Evolutionary conservation across 2,113 vertebrate species (phyloP), one percentile per base, ranked within the genome.

Genomic region (Xiphorhynchus elegans): DNA sequence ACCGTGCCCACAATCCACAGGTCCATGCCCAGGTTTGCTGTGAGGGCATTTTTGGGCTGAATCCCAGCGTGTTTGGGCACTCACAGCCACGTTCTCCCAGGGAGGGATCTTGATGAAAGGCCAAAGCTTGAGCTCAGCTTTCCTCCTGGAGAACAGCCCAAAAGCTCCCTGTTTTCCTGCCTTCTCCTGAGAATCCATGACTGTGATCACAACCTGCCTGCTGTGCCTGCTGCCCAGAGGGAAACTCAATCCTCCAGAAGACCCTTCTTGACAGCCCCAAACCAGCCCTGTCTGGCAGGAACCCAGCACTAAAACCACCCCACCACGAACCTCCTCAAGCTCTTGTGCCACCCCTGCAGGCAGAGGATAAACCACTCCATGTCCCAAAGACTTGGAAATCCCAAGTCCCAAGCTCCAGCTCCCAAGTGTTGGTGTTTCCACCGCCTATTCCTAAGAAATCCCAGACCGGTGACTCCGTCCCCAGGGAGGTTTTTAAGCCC

Each of bases 401-500:
- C 56, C 62, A 29, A 20, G 53, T 37, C 37, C 37, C 37, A 37
- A 37, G 37, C 52, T 56, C 31, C 37, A 39, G 19, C 23, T 37
- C 70, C 68, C 9, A 0, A 24, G 17, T 7, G 33, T 13, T 2
- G 17, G 13, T 3, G 10, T 84, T 89, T 39, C 90, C 17, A 8
- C 13, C 24, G 60, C 35, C 56, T 87, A 63, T 89, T 59, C 33
- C 66, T 24, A 62, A 55, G 25, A 15, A 84, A 49, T 4, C 37
- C 5, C 39, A 72, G 13, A 2, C 25, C 52, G 21, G 31, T 5
- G 0, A 1, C 8, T 60, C 39, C 66, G 4, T 28, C 63, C 69
- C 49, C 0, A 0, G 15, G 2, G 85, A 5, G 0, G 0, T 24
- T 23, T 42, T 84, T 70, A 40, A 1, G 0, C 33, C 17, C 46